A percentile compares a stretch with the other conserved stretches of the same genome.
Evolutionary conservation across 2,888 invertebrate species (phyloP).

Genomic region (Andrena bucephala): DNA sequence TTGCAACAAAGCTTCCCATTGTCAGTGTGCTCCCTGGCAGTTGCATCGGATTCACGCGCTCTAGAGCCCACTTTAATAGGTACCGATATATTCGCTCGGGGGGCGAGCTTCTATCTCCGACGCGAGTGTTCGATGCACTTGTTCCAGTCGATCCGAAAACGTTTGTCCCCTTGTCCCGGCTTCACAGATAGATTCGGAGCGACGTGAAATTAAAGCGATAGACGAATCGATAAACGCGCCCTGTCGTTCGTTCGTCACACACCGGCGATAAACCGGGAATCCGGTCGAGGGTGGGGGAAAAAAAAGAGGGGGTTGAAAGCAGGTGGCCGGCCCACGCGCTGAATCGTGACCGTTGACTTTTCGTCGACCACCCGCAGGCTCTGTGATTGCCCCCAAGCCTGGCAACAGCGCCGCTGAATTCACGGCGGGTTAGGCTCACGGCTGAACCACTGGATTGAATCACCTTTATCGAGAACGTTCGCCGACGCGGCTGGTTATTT

Average conservation of each 20-base stretch:
- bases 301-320: conserved; percentile 19
- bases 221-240: conserved; percentile 59
- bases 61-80: neutral
- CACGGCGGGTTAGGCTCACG: conserved; percentile 53
- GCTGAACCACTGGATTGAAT: conserved; percentile 62
- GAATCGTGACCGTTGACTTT: conserved; percentile 65
- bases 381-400: conserved; percentile 56
- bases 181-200: conserved; percentile 25
- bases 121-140: neutral
- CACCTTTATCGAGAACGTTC: conserved; percentile 56
- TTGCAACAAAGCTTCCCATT: neutral
- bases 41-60: conserved; percentile 17
- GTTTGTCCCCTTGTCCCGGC: neutral
- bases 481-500: conserved; percentile 39
- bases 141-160: neutral
- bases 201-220: conserved; percentile 60
- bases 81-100: neutral
- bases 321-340: conserved; percentile 20
- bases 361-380: conserved; percentile 36
- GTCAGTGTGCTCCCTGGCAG: neutral
- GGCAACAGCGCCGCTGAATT: conserved; percentile 47
- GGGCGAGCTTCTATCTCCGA: neutral
- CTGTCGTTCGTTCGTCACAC: conserved; percentile 23
- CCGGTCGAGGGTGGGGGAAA: conserved; percentile 6
- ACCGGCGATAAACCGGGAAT: conserved; percentile 41